A percentile compares a stretch with the other conserved stretches of the same genome.
Evolutionary conservation across 1,140 invertebrate species (phyloP).

Genomic region (Neotoxoptera formosana): DNA sequence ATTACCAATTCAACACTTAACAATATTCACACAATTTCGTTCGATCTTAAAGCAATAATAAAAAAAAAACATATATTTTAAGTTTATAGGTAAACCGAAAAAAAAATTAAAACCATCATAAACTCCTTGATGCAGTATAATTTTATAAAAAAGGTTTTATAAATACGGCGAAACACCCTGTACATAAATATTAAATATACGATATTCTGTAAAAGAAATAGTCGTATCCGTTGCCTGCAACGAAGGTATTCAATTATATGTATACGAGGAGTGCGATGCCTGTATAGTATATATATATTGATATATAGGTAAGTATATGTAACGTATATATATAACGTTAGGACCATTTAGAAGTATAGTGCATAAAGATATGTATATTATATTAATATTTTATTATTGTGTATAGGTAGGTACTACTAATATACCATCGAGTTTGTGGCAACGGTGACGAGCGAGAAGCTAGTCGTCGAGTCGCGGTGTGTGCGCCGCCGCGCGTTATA

Average conservation of each 20-base stretch:
- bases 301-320: background rate
- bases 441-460: background rate
- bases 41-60: too few relatives aligned
- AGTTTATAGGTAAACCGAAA: background rate
- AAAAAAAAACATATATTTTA: background rate
- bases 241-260: background rate
- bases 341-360: background rate
- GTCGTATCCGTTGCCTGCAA: background rate
- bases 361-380: too few relatives aligned
- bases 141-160: background rate
- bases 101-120: background rate
- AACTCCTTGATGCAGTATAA: background rate
- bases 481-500: background rate
- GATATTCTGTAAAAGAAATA: background rate
- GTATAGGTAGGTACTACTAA: background rate
- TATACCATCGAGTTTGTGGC: background rate
- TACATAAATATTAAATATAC: background rate
- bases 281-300: background rate
- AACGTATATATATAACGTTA: background rate
- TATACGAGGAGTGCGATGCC: background rate
- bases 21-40: background rate
- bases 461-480: background rate
- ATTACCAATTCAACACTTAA: background rate
- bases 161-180: background rate
- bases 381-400: background rate